phyloP scores from a whole-genome alignment of 2,797 vertebrate genomes.

The Thalassophryne amazonica region DNA sequence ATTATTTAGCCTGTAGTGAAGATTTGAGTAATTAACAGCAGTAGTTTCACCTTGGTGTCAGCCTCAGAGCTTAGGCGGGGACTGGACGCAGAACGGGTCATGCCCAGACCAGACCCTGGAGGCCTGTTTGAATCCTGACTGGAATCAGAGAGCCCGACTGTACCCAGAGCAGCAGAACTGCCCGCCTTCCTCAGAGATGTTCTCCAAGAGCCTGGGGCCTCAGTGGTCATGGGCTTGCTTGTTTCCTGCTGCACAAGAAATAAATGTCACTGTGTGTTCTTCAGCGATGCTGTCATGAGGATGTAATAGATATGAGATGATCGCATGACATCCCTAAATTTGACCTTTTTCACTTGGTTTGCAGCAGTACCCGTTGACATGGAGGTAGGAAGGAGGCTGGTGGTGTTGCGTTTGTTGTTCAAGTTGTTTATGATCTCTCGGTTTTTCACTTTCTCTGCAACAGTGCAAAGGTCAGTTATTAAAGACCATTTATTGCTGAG shows the following conservation, averaged over 20 bases:
- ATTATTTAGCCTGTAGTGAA: constrained; percentile 10
- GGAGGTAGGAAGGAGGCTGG: constrained; percentile 67
- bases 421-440: constrained; percentile 86
- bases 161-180: constrained; percentile 80
- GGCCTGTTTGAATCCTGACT: constrained; percentile 61
- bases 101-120: constrained; percentile 61
- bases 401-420: constrained; percentile 83
- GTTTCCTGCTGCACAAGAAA: constrained; percentile 53
- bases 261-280: neutral
- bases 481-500: neutral
- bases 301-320: neutral
- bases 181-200: constrained; percentile 82
- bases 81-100: constrained; percentile 84
- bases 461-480: neutral
- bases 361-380: constrained; percentile 55
- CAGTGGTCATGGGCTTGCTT: constrained; percentile 55
- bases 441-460: constrained; percentile 83
- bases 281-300: neutral
- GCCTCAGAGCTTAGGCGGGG: constrained; percentile 81
- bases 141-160: constrained; percentile 67
- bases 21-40: neutral
- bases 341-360: constrained; percentile 77
- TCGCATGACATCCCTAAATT: neutral
- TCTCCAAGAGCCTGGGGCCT: constrained; percentile 81
- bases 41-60: constrained; percentile 69